Base-by-base conservation (phyloP, 2,888 invertebrate species). In the Epinotia demarniana region DNA sequence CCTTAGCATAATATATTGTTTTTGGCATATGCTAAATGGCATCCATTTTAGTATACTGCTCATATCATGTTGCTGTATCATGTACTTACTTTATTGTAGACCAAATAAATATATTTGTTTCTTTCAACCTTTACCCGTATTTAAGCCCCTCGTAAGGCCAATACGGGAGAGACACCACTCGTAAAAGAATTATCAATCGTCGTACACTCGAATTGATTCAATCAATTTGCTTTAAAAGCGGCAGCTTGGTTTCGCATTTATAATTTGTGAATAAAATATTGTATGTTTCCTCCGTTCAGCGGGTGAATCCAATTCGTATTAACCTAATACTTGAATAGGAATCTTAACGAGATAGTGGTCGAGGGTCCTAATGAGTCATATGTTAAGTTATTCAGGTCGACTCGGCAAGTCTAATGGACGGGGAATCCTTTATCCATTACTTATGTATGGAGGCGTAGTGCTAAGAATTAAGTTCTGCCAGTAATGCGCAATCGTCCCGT, bases 371-470 rank as follows among this genome's bases (percentile, higher is more conserved):
- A 74, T 58, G 74, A 69, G 74, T 61, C 53, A 61, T 68, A 63
- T 64, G 69, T 64, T 74, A 69, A 68, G 60, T 68, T 73, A 73
- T 74, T 74, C 74, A 69, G 74, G 74, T 27, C 63, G 63, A 58
- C 49, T 67, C 66, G 60, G 60, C 49, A 57, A 33, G 55, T 72
- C 58, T 69, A 74, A 74, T 74, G 69, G 68, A 74, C 69, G 69
- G 49, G 63, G 66, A 72, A 58, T 62, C 57, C 63, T 62, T 63
- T 69, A 69, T 2, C 55, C 46, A 74, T 69, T 74, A 74, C 58
- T 74, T 69, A 74, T 74, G 69, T 58, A 63, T 69, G 74, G 74
- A 33, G 39, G 53, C 64, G 46, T 66, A 58, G 58, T 67, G 60
- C 58, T 49, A 60, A 33, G 60, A 73, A 73, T 67, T 73, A 73